These are phyloP conservation scores for Chaunax sp. DNA, from an alignment of 2,797 vertebrate genomes.

Conservation along the genomic window DNA sequence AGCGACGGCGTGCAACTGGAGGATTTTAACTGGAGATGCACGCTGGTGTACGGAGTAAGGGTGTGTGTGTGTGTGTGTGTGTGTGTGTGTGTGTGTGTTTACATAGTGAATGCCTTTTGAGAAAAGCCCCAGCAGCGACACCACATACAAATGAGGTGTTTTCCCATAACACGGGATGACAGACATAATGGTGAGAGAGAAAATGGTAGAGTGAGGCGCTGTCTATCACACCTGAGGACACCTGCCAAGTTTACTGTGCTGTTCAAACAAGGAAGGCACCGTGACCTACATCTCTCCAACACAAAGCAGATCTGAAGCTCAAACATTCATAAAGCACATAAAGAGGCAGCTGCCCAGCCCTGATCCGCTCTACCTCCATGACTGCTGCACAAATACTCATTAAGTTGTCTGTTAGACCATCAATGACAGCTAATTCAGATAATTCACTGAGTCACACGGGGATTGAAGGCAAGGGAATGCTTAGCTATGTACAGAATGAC, in stretches of 20 bases:
- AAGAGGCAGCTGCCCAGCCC: conserved; percentile 9
- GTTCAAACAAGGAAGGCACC: conserved; percentile 57
- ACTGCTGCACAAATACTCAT: conserved; percentile 10
- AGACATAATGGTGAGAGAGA: conserved; percentile 27
- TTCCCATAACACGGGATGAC: conserved; percentile 58
- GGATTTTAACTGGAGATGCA: conserved; percentile 54
- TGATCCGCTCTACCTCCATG: background rate
- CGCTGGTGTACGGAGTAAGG: too few relatives aligned
- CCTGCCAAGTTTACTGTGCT: conserved; percentile 59
- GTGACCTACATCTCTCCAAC: conserved; percentile 70
- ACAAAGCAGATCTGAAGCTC: background rate
- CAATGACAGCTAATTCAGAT: conserved; percentile 27
- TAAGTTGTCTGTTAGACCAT: conserved; percentile 24
- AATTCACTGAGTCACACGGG: conserved; percentile 13
- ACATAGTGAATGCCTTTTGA: conserved; percentile 27
- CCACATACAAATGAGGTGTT: conserved; percentile 51
- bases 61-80: background rate
- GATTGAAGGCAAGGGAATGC: conserved; percentile 19
- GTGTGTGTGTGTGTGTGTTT: conserved; percentile 8
- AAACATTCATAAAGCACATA: background rate
- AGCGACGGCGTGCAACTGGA: background rate
- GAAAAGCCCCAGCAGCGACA: conserved; percentile 49
- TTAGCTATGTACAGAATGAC: conserved; percentile 25
- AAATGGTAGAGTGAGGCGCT: background rate
- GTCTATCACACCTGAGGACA: conserved; percentile 47